Evolutionary conservation across 2,113 vertebrate species (phyloP).

Genomic region (Nycticorax nycticorax): DNA sequence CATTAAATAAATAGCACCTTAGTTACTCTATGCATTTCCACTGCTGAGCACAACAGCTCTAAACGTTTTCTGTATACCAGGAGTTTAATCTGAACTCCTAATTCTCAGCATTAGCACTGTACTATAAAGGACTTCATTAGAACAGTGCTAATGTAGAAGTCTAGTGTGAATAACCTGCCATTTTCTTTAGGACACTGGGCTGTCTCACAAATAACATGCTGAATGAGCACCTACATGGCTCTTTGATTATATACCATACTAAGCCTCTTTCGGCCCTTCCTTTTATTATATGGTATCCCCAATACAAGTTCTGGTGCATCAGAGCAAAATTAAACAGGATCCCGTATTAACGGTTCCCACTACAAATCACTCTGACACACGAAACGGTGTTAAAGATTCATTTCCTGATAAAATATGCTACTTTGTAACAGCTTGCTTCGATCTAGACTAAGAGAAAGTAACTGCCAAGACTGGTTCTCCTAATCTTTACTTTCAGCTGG

Average conservation of each 20-base stretch:
- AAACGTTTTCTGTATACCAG: background rate
- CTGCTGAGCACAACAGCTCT: background rate
- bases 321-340: background rate
- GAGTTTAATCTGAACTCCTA: background rate
- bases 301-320: background rate
- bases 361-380: background rate
- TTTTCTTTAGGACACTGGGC: background rate
- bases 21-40: background rate
- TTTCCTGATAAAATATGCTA: background rate
- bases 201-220: background rate
- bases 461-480: background rate
- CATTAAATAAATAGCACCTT: background rate
- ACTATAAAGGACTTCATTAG: background rate
- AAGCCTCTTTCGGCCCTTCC: background rate
- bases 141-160: background rate
- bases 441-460: background rate
- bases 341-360: background rate
- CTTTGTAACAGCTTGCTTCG: background rate
- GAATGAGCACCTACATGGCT: background rate
- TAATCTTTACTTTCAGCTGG: background rate
- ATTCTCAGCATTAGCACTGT: background rate
- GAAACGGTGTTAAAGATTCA: background rate
- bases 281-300: background rate
- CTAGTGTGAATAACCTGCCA: slow-evolving; percentile 3
- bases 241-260: background rate